These are phyloP conservation scores for Montipora capitata DNA, from an alignment of 92 coral and sea anemone genomes.

Conservation along the genomic window DNA sequence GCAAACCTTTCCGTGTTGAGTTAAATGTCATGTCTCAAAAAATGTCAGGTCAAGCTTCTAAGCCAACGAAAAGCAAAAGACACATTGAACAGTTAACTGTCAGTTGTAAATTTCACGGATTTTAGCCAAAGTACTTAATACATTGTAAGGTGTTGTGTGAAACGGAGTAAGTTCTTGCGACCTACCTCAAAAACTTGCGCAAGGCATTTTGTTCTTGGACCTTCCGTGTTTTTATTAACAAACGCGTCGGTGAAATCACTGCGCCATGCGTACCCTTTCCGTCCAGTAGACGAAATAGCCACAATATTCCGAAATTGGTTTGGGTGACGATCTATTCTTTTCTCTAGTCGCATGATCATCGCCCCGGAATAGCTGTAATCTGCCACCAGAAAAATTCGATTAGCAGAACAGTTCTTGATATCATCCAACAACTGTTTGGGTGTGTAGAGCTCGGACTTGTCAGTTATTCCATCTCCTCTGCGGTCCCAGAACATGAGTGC, in stretches of 20 bases:
- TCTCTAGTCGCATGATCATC: conserved; percentile 71
- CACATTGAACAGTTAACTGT: too few relatives aligned
- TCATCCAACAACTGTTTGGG: conserved; percentile 85
- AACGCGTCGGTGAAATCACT: conserved; percentile 79
- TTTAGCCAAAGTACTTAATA: too few relatives aligned
- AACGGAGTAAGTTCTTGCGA: neutral
- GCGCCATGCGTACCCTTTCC: conserved; percentile 79
- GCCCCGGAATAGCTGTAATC: conserved; percentile 97
- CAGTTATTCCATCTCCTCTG: conserved; percentile 81
- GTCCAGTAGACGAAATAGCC: conserved; percentile 73
- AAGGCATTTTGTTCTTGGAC: conserved; percentile 59
- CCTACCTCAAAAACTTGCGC: conserved; percentile 79
- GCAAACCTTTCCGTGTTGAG: too few relatives aligned
- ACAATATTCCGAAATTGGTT: conserved; percentile 50
- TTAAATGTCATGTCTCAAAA: too few relatives aligned
- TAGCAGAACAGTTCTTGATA: conserved; percentile 87
- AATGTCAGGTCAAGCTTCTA: too few relatives aligned
- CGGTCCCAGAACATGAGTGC: conserved; percentile 96
- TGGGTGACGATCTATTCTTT: conserved; percentile 43
- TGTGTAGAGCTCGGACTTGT: conserved; percentile 84
- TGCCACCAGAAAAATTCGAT: conserved; percentile 86
- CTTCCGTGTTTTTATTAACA: conserved; percentile 56
- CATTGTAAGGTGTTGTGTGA: neutral
- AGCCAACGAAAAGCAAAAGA: too few relatives aligned
- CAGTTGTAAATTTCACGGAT: too few relatives aligned